Evolutionary conservation across 64 coral and sea anemone genomes (phyloP), one percentile per base, ranked within the genome.

Genomic region (Hydrozoanthus tunicans): DNA sequence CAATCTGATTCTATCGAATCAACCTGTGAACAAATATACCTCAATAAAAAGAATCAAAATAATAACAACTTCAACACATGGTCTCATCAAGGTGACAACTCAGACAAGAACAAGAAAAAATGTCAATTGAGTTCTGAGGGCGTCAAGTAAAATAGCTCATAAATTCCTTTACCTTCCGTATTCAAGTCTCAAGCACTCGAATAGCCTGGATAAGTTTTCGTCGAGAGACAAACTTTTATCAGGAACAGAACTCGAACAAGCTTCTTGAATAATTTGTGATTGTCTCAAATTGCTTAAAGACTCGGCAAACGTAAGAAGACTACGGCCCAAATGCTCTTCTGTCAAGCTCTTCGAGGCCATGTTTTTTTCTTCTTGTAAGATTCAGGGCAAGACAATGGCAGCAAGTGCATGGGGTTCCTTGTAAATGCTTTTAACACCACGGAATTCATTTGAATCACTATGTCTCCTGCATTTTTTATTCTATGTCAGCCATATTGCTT

Each of bases 141-240:
- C 32, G 32, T 43, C 32, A 43, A 57, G 59, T 67, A 14, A 59
- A 70, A 10, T 13, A 76, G 58, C 3, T 60, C 68, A 70, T 78
- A 51, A 17, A 9, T 85, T 66, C 53, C 73, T 20, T 91, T 91
- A 97, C 92, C 90, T 97, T 80, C 83, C 95, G 94, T 97, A 97
- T 89, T 97, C 95, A 58, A 97, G 92, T 32, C 89, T 85, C 61
- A 97, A 89, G 62, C 95, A 97, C 65, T 97, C 95, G 53, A 97
- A 97, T 11, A 97, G 85, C 51, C 92, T 94, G 77, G 95, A 97
- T 71, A 97, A 82, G 59, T 97, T 97, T 67, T 97, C 92, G 71
- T 97, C 95, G 60, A 97, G 69, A 62, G 84, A 88, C 68, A 88
- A 70, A 20, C 84, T 73, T 75, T 88, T 88, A 24, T 70, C 55